A percentile compares a stretch with the other conserved stretches of the same genome.
Conservation (phyloP, 2,113 vertebrate genomes). For the Geothlypis trichas region DNA sequence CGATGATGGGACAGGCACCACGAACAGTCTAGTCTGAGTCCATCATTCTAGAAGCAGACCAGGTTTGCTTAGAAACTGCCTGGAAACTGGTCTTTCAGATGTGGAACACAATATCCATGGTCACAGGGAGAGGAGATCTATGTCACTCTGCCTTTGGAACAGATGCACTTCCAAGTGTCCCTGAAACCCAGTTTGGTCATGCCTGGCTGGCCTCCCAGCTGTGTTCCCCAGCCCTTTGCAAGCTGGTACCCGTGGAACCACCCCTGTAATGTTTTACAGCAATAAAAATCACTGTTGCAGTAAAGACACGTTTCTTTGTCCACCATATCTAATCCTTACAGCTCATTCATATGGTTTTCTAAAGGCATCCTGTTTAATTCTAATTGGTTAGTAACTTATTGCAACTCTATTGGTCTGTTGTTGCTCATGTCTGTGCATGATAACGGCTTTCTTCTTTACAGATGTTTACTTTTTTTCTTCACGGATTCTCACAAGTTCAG, state of each 20-base stretch:
- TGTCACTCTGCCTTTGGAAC: neutral
- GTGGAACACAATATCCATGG: neutral
- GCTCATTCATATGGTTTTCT: neutral
- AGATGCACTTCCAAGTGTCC: neutral
- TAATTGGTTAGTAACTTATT: neutral
- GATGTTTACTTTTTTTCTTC: neutral
- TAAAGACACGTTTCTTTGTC: neutral
- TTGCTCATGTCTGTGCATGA: neutral
- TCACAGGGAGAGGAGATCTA: neutral
- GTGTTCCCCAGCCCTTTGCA: constrained; percentile 7
- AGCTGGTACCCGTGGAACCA: constrained; percentile 51
- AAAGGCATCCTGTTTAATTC: neutral
- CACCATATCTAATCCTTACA: neutral
- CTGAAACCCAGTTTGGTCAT: neutral
- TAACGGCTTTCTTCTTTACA: neutral
- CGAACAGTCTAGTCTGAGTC: neutral
- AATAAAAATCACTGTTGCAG: constrained; percentile 55
- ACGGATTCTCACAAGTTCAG: neutral
- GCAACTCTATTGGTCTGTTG: neutral
- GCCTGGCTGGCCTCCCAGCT: neutral
- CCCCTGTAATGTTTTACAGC: constrained; percentile 65
- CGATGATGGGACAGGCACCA: neutral
- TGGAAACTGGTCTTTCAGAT: neutral
- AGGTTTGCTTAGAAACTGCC: neutral
- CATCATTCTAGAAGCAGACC: neutral